Percentiles rank a stretch among this genome's conserved stretches.
Evolutionary conservation across 2,113 vertebrate species (phyloP).

Genomic region (Camelus bactrianus): DNA sequence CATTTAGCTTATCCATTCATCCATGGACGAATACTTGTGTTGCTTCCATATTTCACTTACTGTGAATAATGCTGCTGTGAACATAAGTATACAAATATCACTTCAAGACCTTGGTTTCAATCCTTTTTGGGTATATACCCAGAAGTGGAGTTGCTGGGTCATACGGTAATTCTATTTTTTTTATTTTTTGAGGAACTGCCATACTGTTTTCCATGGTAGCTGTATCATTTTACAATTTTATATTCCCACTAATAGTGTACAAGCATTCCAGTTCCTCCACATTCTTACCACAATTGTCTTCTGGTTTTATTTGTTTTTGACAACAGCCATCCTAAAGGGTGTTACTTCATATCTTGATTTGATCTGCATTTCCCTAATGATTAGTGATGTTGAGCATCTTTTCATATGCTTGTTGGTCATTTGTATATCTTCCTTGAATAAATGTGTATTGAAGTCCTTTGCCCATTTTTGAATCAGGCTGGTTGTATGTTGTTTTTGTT

Average conservation of each 20-base stretch:
- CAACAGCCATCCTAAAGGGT: neutral
- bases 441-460: neutral
- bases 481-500: neutral
- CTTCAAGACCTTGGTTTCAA: neutral
- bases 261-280: neutral
- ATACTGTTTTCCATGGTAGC: neutral
- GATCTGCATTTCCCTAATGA: neutral
- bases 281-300: neutral
- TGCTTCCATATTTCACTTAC: neutral
- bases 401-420: neutral
- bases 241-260: neutral
- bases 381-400: neutral
- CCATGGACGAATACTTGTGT: neutral
- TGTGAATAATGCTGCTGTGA: neutral
- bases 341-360: neutral
- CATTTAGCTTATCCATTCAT: neutral
- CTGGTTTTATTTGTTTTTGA: neutral
- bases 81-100: neutral
- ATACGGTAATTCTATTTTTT: neutral
- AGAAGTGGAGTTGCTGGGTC: neutral
- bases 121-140: neutral
- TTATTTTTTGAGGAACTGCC: neutral
- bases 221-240: neutral
- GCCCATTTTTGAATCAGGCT: neutral
- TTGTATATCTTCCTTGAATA: neutral